Base-by-base conservation (phyloP, 2,113 vertebrate genomes). In the Solea solea region DNA sequence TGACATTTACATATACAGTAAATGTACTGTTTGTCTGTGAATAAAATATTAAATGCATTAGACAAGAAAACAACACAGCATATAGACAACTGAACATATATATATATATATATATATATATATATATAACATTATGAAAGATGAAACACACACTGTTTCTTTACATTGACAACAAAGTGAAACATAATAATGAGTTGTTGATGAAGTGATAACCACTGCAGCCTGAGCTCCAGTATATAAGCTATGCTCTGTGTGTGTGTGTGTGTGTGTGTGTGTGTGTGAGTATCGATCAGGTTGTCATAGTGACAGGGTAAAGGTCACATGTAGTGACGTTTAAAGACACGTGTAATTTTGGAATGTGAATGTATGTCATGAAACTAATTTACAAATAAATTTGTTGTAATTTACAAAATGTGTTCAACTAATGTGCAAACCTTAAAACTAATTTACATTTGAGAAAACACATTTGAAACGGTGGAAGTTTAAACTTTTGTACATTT, bases 21-120 rank as follows among this genome's bases (percentile, higher is more conserved):
- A 34, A 34, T 34, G 49, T 16, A 55, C 39, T 4, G 34, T 34
- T 34, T 0, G 0, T 27, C 56, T 66, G 53, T 45, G 5, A 61
- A 3, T 7, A 27, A 52, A 53, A 27, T 2, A 2, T 55, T 1
- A 3, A 28, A 42, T 3, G 0, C 0, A 11, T 59, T 8, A 0
- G 8, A 64, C 12, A 8, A 48, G 6, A 46, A 15, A 41, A 45
- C 15, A 5, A 12, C 21, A 21, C 21, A 21, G 21, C 21, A 21
- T 21, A 34, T 34, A 34, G 2, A 34, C 2, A 34, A 34, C 34
- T 34, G 34, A 4, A 34, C 34, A 34, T 34, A 6, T 34, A 34
- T 34, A 2, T 34, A 34, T 34, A 2, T 34, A 21, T 21, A 21
- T 21, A 21, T 21, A 21, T 21, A 21, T 21, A 21, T 21, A 21